Evolutionary conservation across 1,140 invertebrate genomes (phyloP), one percentile per base, ranked within the genome.

Genomic region (Zaprionus capensis): DNA sequence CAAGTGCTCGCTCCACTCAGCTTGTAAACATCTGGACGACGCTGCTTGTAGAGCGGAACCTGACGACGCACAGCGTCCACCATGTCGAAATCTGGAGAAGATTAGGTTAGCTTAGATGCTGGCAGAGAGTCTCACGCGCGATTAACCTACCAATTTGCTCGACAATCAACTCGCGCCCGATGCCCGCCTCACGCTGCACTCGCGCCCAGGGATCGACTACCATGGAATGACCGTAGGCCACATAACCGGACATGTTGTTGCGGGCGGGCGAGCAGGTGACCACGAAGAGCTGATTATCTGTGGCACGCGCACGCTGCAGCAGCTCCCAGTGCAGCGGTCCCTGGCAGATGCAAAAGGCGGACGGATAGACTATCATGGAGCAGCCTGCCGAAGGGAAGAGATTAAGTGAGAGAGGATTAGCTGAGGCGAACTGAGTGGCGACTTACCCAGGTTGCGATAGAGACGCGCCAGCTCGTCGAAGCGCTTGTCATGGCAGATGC

Each of bases 341-440:
- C 5, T 98, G 99, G n/a, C 97, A 98, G 95, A 98, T 97, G 93
- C 98, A 99, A 92, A 99, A 99, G n/a, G 98, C 98, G 36, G 96
- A 97, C 5, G 98, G 98, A 93, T 98, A 99, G 9, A 99, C 93
- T 12, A 98, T 88, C 81, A 98, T 93, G 41, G 97, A 94, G 88
- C 97, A 98, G 1, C 97, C 97, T 96, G 36, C 34, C 11, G 2
- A n/a, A 46, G 41, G 6, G 0, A 15, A 4, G 20, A 15, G 17
- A 24, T 26, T 51, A 6, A 22, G 22, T 38, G n/a, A 65, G 34
- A 14, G 14, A 34, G 9, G 9, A 36, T 3, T 5, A 44, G 12
- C 9, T 5, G 44, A 22, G 22, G 26, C 31, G 31, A 34, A 34
- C 2, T 11, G 31, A 34, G 31, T 34, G 22, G 5, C 38, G 11